Evolutionary conservation across 2,113 vertebrate genomes (phyloP), one percentile per base, ranked within the genome.

Genomic region (Camelus bactrianus): DNA sequence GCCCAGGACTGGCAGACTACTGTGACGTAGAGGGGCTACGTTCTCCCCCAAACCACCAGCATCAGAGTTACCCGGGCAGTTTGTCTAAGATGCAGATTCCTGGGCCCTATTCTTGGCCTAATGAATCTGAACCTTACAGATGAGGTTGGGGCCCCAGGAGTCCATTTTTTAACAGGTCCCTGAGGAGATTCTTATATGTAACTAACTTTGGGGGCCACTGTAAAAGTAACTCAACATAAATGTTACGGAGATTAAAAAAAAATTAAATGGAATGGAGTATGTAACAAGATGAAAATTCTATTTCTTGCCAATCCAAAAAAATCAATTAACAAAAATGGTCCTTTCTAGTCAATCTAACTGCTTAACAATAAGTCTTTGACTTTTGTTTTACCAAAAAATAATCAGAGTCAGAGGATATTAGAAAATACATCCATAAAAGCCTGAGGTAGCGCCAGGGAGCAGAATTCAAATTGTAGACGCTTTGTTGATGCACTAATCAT

Each of bases 231-330:
- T 87, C 82, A 67, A 28, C 6, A 3, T 67, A 70, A 88, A 56
- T 24, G 22, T 30, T 89, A 70, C 17, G 6, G 73, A 75, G n/a
- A 42, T 42, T 60, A 52, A 4, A 28, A 82, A 82, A 81, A 91
- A 30, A 46, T 73, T 50, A 69, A 32, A 72, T 79, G 2, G 19
- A 85, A 67, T 85, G 16, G 67, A 85, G 60, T 11, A 80, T 32
- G 3, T 60, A 85, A 67, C 20, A 86, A 91, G 82, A 32, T 90
- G 16, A 65, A 60, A 95, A 82, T 87, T 82, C 52, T 38, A n/a
- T 46, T 42, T 95, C 35, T 76, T 62, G 35, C 22, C 60, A 85
- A 19, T 54, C n/a, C 69, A 60, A 80, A 65, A 56, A 73, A 58
- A 42, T 93, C 58, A 69, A 5, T 76, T 16, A 60, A 46, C 20